A percentile compares a stretch with the other conserved stretches of the same genome.
These are phyloP conservation scores for Hemithea aestivaria DNA, from an alignment of 2,888 invertebrate species.

Conservation along the genomic window DNA sequence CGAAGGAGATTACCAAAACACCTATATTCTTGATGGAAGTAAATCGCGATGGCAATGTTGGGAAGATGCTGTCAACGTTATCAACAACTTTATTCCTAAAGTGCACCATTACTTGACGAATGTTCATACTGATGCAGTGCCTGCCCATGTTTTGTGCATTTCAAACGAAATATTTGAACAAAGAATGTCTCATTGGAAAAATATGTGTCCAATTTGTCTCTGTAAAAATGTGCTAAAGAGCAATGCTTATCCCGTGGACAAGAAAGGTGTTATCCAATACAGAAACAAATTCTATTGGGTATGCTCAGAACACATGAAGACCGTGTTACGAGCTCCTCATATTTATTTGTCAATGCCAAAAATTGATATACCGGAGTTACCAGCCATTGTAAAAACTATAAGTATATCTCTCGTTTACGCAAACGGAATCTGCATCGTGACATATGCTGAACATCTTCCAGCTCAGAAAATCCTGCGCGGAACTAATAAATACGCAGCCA, in stretches of 20 bases:
- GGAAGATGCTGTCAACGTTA: constrained; percentile 51
- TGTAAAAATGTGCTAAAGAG: constrained; percentile 46
- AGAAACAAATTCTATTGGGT: constrained; percentile 79
- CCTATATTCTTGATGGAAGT: constrained; percentile 66
- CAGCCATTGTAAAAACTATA: constrained; percentile 63
- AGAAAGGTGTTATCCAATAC: constrained; percentile 78
- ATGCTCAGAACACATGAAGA: constrained; percentile 73
- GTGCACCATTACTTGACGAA: constrained; percentile 75
- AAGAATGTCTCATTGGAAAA: constrained; percentile 69
- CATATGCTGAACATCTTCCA: constrained; percentile 77
- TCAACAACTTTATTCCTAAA: constrained; percentile 55
- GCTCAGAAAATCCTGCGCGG: constrained; percentile 66
- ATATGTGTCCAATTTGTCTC: constrained; percentile 81
- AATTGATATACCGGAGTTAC: constrained; percentile 69
- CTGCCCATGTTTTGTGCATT: constrained; percentile 73
- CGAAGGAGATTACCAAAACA: constrained; percentile 74
- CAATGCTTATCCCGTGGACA: constrained; percentile 70
- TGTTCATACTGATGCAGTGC: constrained; percentile 65
- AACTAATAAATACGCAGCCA: constrained; percentile 57
- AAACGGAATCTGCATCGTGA: constrained; percentile 80
- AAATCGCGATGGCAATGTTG: constrained; percentile 78
- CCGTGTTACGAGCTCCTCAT: constrained; percentile 65
- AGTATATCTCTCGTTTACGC: constrained; percentile 61
- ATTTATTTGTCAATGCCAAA: constrained; percentile 43
- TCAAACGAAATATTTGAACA: constrained; percentile 74